These are phyloP conservation scores for Mastomys natalensis DNA, from an alignment of 2,113 vertebrate species.

Conservation along the genomic window DNA sequence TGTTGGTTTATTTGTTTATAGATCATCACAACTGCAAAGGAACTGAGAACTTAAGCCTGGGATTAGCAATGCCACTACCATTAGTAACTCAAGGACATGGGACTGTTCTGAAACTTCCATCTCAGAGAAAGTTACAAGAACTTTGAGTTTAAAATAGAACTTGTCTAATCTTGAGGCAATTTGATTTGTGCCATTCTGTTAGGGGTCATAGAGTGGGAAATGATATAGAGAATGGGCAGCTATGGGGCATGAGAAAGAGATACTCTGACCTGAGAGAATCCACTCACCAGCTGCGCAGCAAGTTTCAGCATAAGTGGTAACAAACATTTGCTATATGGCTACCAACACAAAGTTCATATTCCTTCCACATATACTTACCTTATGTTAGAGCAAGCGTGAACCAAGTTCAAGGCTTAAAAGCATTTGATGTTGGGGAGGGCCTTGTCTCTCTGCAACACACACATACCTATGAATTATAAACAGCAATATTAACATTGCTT, in stretches of 20 bases:
- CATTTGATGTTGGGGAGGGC: background rate
- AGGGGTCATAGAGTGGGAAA: background rate
- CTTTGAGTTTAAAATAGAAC: background rate
- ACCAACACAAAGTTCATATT: background rate
- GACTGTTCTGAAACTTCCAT: background rate
- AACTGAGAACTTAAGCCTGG: background rate
- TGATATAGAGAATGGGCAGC: background rate
- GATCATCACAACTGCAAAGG: conserved; percentile 17
- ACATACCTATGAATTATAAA: background rate
- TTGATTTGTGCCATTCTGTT: background rate
- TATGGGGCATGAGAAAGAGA: no score
- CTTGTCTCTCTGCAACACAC: no score
- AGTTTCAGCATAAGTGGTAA: background rate
- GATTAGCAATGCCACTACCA: background rate
- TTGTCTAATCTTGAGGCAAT: background rate
- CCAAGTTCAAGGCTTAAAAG: background rate
- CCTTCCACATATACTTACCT: background rate
- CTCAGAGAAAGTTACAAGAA: background rate
- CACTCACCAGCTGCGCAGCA: background rate
- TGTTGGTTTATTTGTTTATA: conserved; percentile 7
- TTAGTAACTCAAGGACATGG: background rate
- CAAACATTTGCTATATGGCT: background rate
- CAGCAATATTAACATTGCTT: background rate
- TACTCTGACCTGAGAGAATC: background rate
- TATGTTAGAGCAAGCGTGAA: background rate